Conservation (phyloP, 2,888 invertebrate species). For the Cosmia trapezina region DNA sequence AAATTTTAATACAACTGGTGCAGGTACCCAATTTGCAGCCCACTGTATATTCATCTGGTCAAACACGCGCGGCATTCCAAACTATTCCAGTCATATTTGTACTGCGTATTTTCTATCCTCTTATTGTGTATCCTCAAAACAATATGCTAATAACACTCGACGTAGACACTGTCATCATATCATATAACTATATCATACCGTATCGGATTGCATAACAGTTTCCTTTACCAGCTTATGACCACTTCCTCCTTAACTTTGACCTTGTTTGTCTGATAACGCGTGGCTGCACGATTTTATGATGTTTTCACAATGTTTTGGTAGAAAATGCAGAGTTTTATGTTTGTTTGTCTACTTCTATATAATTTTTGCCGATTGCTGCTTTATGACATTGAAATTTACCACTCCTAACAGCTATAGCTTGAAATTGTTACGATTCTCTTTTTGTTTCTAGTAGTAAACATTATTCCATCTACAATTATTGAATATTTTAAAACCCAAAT, state of each 20-base stretch:
- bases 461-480: neutral
- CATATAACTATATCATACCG: constrained; percentile 19
- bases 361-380: constrained; percentile 17
- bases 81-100: neutral
- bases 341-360: constrained; percentile 22
- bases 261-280: constrained; percentile 50
- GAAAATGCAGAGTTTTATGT: constrained; percentile 4
- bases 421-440: neutral
- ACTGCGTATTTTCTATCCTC: neutral
- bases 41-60: neutral
- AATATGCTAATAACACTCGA: constrained; percentile 40
- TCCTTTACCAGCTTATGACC: constrained; percentile 42
- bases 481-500: no score
- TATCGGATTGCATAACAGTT: constrained; percentile 58
- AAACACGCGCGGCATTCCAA: no score
- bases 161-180: constrained; percentile 15
- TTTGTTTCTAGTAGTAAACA: neutral
- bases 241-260: constrained; percentile 64
- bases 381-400: neutral
- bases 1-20: no score
- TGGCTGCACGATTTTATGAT: constrained; percentile 7
- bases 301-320: constrained; percentile 16
- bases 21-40: no score
- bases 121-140: constrained; percentile 32
- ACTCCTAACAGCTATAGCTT: neutral